phyloP scores from a whole-genome alignment of 2,113 vertebrate genomes.

The Salminus brasiliensis region DNA sequence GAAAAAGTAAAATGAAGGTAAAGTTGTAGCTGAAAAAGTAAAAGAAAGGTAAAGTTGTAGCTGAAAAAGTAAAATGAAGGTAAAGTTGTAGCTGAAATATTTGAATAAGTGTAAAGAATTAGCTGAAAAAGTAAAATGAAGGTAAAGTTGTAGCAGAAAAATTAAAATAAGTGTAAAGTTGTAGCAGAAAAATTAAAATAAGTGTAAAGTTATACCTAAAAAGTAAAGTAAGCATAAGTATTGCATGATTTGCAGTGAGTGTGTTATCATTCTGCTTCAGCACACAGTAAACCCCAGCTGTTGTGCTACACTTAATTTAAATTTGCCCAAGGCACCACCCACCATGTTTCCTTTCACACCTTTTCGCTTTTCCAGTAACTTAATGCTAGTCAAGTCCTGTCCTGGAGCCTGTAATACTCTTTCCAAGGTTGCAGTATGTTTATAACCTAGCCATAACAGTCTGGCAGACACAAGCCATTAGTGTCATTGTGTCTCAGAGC shows the following conservation, averaged over 20 bases:
- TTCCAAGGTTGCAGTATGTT: slow-evolving; percentile 15
- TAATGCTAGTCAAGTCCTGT: slow-evolving; percentile 11
- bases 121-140: no score
- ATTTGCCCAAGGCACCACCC: not conserved
- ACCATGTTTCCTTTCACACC: not conserved
- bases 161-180: no score
- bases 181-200: no score
- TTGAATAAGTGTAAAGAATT: no score
- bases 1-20: no score
- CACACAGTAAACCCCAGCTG: not conserved
- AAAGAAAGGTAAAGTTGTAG: no score
- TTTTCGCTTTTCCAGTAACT: slow-evolving; percentile 19
- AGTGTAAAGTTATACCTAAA: not conserved
- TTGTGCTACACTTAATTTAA: not conserved
- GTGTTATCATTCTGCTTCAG: not conserved
- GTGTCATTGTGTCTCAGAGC: slow-evolving; percentile 1
- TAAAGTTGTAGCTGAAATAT: not conserved
- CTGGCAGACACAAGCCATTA: slow-evolving; percentile 27
- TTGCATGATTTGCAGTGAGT: not conserved
- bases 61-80: no score
- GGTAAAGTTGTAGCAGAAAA: no score
- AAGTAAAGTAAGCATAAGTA: not conserved
- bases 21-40: no score
- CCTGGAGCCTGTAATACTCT: slow-evolving; percentile 1
- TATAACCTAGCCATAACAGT: not conserved